These are phyloP conservation scores for Cyprinodon tularosa DNA, from an alignment of 2,113 vertebrate genomes.

Conservation along the genomic window DNA sequence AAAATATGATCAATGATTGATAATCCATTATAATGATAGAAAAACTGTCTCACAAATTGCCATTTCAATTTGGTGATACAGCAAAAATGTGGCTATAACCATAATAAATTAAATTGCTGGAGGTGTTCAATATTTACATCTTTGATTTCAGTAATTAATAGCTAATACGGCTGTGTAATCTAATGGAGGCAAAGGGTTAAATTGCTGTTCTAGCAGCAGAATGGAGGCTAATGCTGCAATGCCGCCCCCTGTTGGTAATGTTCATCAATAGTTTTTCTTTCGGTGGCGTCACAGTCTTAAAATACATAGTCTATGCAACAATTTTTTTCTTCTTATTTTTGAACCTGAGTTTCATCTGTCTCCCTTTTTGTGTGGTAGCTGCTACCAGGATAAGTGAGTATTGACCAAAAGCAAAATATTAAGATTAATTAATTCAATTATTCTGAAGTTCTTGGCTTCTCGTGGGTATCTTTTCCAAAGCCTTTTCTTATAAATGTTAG, in stretches of 20 bases:
- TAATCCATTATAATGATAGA: slow-evolving; percentile 2
- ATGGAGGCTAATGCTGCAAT: slow-evolving; percentile 11
- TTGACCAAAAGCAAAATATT: background rate
- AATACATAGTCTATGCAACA: background rate
- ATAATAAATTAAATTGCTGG: too few relatives aligned
- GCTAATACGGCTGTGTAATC: background rate
- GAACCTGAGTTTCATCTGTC: slow-evolving; percentile 56
- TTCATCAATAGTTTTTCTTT: background rate
- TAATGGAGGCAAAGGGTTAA: background rate
- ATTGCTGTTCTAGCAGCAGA: background rate
- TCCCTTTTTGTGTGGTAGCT: slow-evolving; percentile 50
- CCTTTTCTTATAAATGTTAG: too few relatives aligned
- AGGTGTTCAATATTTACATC: too few relatives aligned
- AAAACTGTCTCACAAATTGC: background rate
- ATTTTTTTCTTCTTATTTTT: slow-evolving; percentile 49
- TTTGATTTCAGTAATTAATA: too few relatives aligned
- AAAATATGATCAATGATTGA: too few relatives aligned
- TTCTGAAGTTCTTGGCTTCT: too few relatives aligned
- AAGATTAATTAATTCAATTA: too few relatives aligned
- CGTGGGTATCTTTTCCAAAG: too few relatives aligned
- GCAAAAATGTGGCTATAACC: too few relatives aligned
- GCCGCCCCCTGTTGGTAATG: slow-evolving; percentile 59
- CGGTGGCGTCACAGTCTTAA: background rate
- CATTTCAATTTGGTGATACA: too few relatives aligned
- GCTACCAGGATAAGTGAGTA: slow-evolving; percentile 26